Base-by-base conservation (phyloP, 2,113 vertebrate genomes). In the Formicarius rufipectus region DNA sequence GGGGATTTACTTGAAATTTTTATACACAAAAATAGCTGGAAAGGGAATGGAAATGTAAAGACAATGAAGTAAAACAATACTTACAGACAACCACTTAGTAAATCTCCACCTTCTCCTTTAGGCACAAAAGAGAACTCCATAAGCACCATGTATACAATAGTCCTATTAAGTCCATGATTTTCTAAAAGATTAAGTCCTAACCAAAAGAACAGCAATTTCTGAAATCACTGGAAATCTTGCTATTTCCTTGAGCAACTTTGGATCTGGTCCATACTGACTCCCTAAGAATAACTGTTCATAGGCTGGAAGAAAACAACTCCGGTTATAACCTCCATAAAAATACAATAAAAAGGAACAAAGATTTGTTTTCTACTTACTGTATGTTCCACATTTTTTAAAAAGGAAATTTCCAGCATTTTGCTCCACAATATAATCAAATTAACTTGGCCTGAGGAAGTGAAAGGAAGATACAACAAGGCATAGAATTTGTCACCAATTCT, bases 31-130 rank as follows among this genome's bases (percentile, higher is more conserved):
- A 93, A 85, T 91, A 97, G 42, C 87, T 94, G 88, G 84, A 76
- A 93, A 91, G 33, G 81, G 68, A 88, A 89, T 4, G 58, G 83
- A 93, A 87, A 89, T 4, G 58, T 80, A 93, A 87, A 84, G 77
- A 91, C 42, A 96, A 64, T 68, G 66, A 95, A 92, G 33, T 95
- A 83, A 94, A 96, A 97, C 63, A 90, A 93, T 88, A 67, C 67
- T 72, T 80, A 74, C 7, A 50, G 73, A 85, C 55, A 76, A 39
- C 28, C 63, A 71, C 60, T 93, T 66, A 69, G 68, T 79, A 92
- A 96, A 91, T 91, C 62, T 95, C 66, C 69, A 81, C 50, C 82
- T 75, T 64, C 53, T 75, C 63, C 59, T 86, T 79, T 53, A 92
- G 78, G 47, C 73, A 92, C 35, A 84, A 90, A 73, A 85, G 60